Percentiles rank a stretch among this genome's conserved stretches.
These are phyloP conservation scores for Muscicapa striata DNA, from an alignment of 2,797 vertebrate species.

Conservation along the genomic window DNA sequence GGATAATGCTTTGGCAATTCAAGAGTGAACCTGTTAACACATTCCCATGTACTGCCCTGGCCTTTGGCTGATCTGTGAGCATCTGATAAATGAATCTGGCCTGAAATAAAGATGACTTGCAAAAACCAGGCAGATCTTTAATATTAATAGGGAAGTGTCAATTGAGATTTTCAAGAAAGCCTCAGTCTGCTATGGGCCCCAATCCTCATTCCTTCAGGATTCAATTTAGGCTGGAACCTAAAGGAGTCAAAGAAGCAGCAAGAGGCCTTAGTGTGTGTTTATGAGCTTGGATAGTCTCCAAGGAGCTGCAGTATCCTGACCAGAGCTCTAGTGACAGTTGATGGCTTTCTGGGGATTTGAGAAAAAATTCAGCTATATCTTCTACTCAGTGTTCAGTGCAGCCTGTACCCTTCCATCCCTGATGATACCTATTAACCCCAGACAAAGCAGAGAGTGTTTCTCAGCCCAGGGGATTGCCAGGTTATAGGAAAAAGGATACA, in stretches of 20 bases:
- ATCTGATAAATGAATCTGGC: not conserved
- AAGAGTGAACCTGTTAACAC: not conserved
- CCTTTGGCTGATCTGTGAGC: not conserved
- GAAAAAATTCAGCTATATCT: not conserved
- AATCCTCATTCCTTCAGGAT: not conserved
- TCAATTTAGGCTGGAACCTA: not conserved
- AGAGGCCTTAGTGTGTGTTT: not conserved
- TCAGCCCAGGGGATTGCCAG: not conserved
- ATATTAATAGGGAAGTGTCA: not conserved
- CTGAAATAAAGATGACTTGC: slow-evolving; percentile 2
- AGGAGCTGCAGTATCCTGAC: not conserved
- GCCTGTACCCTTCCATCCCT: not conserved
- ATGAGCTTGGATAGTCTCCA: not conserved
- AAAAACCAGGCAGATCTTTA: not conserved
- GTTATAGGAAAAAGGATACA: not conserved
- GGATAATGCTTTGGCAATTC: not conserved
- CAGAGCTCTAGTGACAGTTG: not conserved
- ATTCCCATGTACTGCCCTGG: not conserved
- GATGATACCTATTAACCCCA: not conserved
- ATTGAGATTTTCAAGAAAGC: not conserved
- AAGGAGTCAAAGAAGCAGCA: not conserved
- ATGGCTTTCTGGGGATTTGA: not conserved
- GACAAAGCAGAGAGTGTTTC: not conserved
- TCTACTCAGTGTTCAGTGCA: not conserved
- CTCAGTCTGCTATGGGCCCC: not conserved